Evolutionary conservation across 2,888 invertebrate genomes (phyloP).

Genomic region (Athalia cordata): DNA sequence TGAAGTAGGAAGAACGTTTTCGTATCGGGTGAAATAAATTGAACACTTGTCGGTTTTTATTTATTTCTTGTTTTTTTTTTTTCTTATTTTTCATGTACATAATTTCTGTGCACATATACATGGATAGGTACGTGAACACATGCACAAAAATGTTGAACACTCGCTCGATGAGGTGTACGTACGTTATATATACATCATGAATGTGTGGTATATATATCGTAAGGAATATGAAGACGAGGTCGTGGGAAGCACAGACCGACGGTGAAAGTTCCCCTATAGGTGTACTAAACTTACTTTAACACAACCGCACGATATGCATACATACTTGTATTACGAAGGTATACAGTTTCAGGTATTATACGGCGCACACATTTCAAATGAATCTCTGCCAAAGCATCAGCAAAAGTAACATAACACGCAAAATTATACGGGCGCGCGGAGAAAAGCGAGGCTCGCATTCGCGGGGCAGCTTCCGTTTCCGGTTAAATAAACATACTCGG

Average conservation of each 20-base stretch:
- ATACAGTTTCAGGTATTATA: not conserved
- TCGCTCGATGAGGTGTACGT: not conserved
- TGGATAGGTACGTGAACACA: not conserved
- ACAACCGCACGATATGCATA: conserved; percentile 16
- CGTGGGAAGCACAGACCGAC: conserved; percentile 42
- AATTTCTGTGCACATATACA: not conserved
- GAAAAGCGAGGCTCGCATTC: conserved; percentile 20
- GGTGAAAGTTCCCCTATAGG: conserved; percentile 38
- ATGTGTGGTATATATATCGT: conserved; percentile 13
- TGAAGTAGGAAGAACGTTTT: not conserved
- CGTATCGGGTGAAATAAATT: conserved; percentile 35
- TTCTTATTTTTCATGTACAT: no score
- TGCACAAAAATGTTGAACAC: not conserved
- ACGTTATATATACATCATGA: not conserved
- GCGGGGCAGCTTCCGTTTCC: conserved; percentile 37
- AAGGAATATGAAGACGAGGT: conserved; percentile 40
- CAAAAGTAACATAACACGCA: not conserved
- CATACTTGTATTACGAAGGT: not conserved
- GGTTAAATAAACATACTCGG: conserved; percentile 1
- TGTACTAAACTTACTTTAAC: conserved; percentile 39
- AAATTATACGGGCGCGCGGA: conserved; percentile 27
- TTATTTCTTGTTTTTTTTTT: no score
- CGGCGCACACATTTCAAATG: conserved; percentile 22
- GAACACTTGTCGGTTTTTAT: conserved; percentile 17
- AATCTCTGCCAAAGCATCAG: conserved; percentile 22